These are phyloP conservation scores for Zapus hudsonius DNA, from an alignment of 2,113 vertebrate genomes.

Conservation along the genomic window DNA sequence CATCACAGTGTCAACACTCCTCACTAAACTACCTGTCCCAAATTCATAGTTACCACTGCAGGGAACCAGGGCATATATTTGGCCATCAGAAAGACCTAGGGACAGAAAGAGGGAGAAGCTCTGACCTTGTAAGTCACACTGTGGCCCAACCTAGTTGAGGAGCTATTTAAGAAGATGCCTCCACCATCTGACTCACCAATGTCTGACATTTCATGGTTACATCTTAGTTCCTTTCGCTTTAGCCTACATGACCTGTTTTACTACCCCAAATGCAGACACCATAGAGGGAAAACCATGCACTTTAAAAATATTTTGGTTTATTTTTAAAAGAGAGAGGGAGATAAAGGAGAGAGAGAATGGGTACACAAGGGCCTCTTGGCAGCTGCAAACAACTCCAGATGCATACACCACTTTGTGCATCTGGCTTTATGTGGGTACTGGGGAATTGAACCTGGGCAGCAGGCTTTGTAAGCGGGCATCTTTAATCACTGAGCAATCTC, in stretches of 20 bases:
- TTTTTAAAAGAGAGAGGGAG: too few species aligned
- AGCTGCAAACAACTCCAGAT: too few species aligned
- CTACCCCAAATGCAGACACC: neutral
- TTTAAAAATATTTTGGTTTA: too few species aligned
- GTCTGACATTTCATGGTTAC: neutral
- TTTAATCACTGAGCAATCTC: too few species aligned
- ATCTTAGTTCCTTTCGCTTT: neutral
- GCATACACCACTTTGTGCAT: too few species aligned
- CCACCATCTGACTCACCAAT: too few species aligned
- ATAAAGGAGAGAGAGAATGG: too few species aligned
- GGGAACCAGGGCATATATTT: neutral
- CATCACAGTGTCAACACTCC: neutral
- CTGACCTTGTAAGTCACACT: neutral
- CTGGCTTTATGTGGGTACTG: too few species aligned
- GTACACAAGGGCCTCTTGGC: too few species aligned
- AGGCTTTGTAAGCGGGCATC: too few species aligned
- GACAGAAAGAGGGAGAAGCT: neutral
- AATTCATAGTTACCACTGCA: neutral
- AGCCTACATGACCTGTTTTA: neutral
- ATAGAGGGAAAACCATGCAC: neutral
- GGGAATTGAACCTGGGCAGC: too few species aligned
- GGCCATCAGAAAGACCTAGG: neutral
- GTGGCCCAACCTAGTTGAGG: neutral
- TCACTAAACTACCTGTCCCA: neutral
- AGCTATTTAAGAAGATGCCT: neutral